Base-by-base conservation (phyloP, 2,797 vertebrate species). In the Alosa sapidissima region DNA sequence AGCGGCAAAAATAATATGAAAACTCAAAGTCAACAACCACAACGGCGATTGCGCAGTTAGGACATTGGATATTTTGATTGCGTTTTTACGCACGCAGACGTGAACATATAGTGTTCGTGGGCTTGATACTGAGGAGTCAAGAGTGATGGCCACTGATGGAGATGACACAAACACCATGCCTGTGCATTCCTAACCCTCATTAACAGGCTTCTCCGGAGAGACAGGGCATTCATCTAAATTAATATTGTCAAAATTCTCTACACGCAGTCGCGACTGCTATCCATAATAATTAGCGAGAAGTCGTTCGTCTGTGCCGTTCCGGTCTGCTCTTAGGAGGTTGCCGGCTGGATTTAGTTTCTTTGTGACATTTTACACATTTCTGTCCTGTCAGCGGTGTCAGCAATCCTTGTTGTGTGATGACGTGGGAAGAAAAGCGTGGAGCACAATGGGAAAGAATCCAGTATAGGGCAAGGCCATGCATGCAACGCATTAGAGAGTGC, bases 401-500 rank as follows among this genome's bases (percentile, higher is more conserved):
- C 5, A 41, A 36, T 78, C 41, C 72, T 78, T 78, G 72, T 24
- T 54, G 78, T 84, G 83, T 75, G 78, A 54, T 51, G 72, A 78
- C 72, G 72, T 78, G 72, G 72, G 41, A 78, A 47, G 72, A 78
- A 78, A 78, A 78, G 72, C 72, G 41, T 78, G 72, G 72, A 78
- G 54, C 41, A 78, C 41, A 78, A 47, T 47, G 16, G 72, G 41
- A 21, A 78, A 21, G 6, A 78, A 78, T 78, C 14, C 68, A 41
- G 11, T 19, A 16, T 11, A 72, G 13, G 68, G 68, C 68, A 72
- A 78, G 72, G 36, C 33, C 36, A 75, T 21, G 36, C 36, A 19
- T 75, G 14, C 68, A 45, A 36, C 72, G 45, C 72, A 78, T 6
- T 72, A 36, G 41, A 47, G 41, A 97, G 97, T 98, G 36, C 0